Conservation (phyloP, 1,140 invertebrate genomes). For the Neoseiulus cucumeris region DNA sequence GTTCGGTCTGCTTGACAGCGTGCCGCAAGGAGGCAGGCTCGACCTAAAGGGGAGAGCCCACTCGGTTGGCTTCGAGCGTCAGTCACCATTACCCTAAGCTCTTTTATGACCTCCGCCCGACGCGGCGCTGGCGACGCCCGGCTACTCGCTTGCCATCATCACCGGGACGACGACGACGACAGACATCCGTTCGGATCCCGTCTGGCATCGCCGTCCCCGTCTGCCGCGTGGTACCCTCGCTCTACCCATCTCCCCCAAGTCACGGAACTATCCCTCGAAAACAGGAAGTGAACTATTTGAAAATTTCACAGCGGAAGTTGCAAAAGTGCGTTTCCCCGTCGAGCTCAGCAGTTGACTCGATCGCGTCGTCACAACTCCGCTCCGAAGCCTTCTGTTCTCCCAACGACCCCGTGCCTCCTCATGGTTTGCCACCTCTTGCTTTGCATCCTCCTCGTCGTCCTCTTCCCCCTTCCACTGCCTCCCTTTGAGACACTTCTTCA, state of each 20-base stretch:
- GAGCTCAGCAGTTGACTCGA: slow-evolving; percentile 1
- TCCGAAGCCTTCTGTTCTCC: not conserved
- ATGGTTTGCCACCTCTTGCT: not conserved
- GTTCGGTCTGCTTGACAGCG: not conserved
- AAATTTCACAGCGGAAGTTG: slow-evolving; percentile 11
- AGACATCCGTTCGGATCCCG: not conserved
- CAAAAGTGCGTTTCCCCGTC: slow-evolving; percentile 6
- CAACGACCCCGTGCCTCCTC: not conserved
- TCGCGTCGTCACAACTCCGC: not conserved
- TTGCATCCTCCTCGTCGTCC: not conserved
- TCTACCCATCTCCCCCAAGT: no score
- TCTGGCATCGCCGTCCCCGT: no score
- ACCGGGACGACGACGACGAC: not conserved
- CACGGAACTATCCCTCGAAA: not conserved
- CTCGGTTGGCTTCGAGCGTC: not conserved
- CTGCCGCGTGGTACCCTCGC: no score
- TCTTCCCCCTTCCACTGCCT: not conserved
- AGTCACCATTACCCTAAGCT: slow-evolving; percentile 12
- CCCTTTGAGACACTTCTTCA: no score
- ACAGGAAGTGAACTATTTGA: slow-evolving; percentile 12
- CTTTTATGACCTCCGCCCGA: slow-evolving; percentile 1
- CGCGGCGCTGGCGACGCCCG: not conserved
- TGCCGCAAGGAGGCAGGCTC: not conserved
- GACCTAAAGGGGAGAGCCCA: not conserved
- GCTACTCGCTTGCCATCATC: not conserved